phyloP scores from a whole-genome alignment of 2,113 vertebrate genomes.

The Platichthys stellatus region DNA sequence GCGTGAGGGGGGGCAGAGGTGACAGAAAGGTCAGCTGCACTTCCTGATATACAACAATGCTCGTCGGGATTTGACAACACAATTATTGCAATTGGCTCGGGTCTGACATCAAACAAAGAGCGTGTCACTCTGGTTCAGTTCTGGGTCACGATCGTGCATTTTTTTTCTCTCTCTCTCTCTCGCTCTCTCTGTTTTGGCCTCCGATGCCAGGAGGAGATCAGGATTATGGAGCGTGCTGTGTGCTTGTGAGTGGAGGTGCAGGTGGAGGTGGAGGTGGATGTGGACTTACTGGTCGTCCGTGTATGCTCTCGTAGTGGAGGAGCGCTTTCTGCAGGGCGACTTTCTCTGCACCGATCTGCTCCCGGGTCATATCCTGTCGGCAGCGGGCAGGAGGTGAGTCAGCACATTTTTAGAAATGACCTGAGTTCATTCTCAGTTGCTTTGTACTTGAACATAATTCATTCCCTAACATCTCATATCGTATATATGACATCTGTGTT shows the following conservation, averaged over 20 bases:
- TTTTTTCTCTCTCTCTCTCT: background rate
- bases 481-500: too few species aligned
- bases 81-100: conserved; percentile 8
- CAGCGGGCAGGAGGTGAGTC: conserved; percentile 33
- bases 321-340: conserved; percentile 94
- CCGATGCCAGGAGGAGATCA: conserved; percentile 1
- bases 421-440: background rate
- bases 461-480: too few species aligned
- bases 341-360: conserved; percentile 94
- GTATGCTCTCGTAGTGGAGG: conserved; percentile 94
- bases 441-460: background rate
- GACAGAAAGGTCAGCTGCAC: conserved; percentile 21
- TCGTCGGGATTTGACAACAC: background rate
- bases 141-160: conserved; percentile 50
- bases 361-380: conserved; percentile 94
- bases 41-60: conserved; percentile 5
- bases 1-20: background rate
- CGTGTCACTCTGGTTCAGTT: background rate
- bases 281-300: conserved; percentile 91
- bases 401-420: background rate
- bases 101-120: conserved; percentile 16
- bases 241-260: background rate
- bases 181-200: background rate
- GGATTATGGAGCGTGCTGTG: background rate
- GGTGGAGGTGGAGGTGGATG: conserved; percentile 25